Evolutionary conservation across 2,888 invertebrate species (phyloP), one percentile per base, ranked within the genome.

Genomic region (Ichneumoninae sp.): DNA sequence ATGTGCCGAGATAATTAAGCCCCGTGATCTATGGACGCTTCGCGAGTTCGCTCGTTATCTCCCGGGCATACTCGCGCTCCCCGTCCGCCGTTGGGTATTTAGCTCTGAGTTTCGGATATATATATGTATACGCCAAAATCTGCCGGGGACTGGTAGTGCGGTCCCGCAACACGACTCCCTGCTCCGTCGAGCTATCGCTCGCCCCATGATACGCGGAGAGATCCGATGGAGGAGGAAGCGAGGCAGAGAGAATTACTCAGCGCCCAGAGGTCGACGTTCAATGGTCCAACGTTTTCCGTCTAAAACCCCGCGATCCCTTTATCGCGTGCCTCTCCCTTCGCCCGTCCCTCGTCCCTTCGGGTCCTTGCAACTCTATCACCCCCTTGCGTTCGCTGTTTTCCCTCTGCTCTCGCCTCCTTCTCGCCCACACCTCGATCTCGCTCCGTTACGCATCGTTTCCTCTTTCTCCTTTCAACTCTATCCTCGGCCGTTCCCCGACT

Each of bases 31-130:
- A 93, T 92, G 91, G 92, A 88, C 93, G 90, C 92, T 93, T 93
- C 93, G 93, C 93, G 93, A 93, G 93, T 93, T 93, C 91, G 93
- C 93, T 93, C 93, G 93, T 93, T 93, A 93, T 93, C 93, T 93
- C 93, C 91, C 92, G 92, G 90, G 91, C 90, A 87, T 89, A 88
- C 88, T 87, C 89, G 86, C 87, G 78, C 87, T 87, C 88, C 90
- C 90, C 89, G 88, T 89, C 76, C 82, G 66, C 82, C 84, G 30
- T 80, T 82, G 82, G 87, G 90, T 91, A 91, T 92, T 92, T 91
- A 91, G 91, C 90, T 91, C 89, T 10, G 84, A 91, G 91, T 92
- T 93, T 91, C 89, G 91, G 89, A 90, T 91, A 88, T 88, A 88
- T 88, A 83, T 70, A 74, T 54, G 86, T 83, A 80, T 47, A 47